Conservation (phyloP, 2,888 invertebrate genomes). For the Stenodera caucasica region DNA sequence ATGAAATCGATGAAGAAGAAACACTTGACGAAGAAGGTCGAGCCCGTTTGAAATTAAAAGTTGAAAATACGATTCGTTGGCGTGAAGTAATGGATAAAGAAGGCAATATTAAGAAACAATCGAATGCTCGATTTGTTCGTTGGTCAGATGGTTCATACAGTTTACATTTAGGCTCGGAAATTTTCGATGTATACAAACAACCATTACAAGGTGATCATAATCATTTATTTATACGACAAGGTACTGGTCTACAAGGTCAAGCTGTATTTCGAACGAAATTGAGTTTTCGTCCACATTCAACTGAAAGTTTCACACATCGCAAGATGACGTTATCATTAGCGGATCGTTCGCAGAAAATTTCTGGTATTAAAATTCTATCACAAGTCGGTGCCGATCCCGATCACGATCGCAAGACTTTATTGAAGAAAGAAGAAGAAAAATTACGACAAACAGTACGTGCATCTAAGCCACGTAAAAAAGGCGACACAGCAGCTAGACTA, state of each 20-base stretch:
- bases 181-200: constrained; percentile 96
- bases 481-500: constrained; percentile 47
- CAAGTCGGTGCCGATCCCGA: constrained; percentile 95
- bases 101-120: constrained; percentile 82
- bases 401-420: constrained; percentile 82
- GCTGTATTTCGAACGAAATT: constrained; percentile 96
- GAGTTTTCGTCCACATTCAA: constrained; percentile 97
- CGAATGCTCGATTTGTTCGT: constrained; percentile 91
- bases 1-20: constrained; percentile 98
- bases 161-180: constrained; percentile 93
- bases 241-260: constrained; percentile 96
- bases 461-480: constrained; percentile 55
- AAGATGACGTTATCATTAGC: constrained; percentile 99
- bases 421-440: constrained; percentile 94
- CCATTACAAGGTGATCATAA: constrained; percentile 95
- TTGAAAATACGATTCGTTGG: constrained; percentile 98
- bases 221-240: constrained; percentile 96
- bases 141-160: constrained; percentile 99
- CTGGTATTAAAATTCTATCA: constrained; percentile 93
- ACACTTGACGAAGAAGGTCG: constrained; percentile 97
- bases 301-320: constrained; percentile 97
- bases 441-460: constrained; percentile 83
- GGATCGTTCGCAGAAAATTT: constrained; percentile 90
- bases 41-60: constrained; percentile 85
- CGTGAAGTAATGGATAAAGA: constrained; percentile 79